These are phyloP conservation scores for Drosophila birchii DNA, from an alignment of 2,888 invertebrate genomes.

Conservation along the genomic window DNA sequence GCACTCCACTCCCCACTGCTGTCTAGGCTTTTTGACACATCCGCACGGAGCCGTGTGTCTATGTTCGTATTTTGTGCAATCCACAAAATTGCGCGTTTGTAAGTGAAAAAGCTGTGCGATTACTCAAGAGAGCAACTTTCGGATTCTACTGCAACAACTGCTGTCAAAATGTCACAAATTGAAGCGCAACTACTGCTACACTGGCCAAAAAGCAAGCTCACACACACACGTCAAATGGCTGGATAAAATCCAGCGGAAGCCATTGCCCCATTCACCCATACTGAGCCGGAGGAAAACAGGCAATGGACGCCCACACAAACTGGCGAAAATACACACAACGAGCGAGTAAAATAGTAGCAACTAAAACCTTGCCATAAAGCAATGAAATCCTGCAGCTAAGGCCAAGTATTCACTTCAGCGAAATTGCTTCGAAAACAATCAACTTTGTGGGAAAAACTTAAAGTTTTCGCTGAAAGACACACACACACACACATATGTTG, in stretches of 20 bases:
- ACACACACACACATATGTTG: constrained; percentile 2
- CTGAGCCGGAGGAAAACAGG: constrained; percentile 54
- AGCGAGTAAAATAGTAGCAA: constrained; percentile 11
- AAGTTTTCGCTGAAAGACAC: constrained; percentile 1
- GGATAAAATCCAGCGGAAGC: constrained; percentile 30
- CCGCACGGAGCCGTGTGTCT: constrained; percentile 1
- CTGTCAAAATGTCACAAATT: constrained; percentile 81
- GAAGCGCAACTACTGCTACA: constrained; percentile 63
- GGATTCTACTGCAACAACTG: constrained; percentile 80
- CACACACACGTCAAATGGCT: constrained; percentile 23
- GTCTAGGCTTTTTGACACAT: constrained; percentile 20
- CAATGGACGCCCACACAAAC: constrained; percentile 39
- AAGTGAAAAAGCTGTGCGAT: constrained; percentile 79
- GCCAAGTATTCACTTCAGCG: constrained; percentile 16
- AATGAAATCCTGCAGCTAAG: constrained; percentile 26
- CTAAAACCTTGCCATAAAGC: constrained; percentile 24
- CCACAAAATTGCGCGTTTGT: constrained; percentile 73
- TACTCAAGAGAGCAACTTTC: constrained; percentile 77
- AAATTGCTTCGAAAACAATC: constrained; percentile 23
- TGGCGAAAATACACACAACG: constrained; percentile 21
- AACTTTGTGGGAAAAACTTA: neutral
- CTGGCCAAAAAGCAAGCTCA: constrained; percentile 27
- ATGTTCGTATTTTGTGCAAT: constrained; percentile 54
- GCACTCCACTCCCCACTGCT: constrained; percentile 8
- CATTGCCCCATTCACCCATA: constrained; percentile 43